Evolutionary conservation across 2,113 vertebrate genomes (phyloP).

Genomic region (Asarcornis scutulata): DNA sequence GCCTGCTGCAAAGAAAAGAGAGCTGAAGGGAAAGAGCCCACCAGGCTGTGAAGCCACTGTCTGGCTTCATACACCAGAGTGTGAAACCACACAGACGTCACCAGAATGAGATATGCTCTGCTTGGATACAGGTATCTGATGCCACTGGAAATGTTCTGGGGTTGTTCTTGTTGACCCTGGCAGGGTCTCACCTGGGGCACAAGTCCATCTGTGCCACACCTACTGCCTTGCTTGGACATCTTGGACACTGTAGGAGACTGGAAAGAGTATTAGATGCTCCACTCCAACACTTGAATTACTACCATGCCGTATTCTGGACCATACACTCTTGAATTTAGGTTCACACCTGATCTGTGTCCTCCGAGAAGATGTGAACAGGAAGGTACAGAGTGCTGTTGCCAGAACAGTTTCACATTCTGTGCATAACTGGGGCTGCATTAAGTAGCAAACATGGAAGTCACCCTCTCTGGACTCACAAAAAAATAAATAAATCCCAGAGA

Average conservation of each 20-base stretch:
- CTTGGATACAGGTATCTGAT: neutral
- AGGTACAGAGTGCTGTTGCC: neutral
- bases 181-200: neutral
- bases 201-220: neutral
- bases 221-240: neutral
- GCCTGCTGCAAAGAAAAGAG: constrained; percentile 83
- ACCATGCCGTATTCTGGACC: neutral
- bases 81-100: neutral
- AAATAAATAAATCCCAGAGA: neutral
- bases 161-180: neutral
- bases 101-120: neutral
- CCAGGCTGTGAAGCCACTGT: neutral
- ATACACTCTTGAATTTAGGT: neutral
- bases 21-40: constrained; percentile 52
- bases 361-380: neutral
- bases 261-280: neutral
- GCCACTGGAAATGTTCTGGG: neutral
- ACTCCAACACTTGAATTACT: neutral
- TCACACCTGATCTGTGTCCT: neutral
- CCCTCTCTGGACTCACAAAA: neutral
- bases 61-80: neutral
- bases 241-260: neutral
- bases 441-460: neutral
- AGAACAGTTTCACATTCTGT: neutral
- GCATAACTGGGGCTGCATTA: neutral